Evolutionary conservation across 53 echinoderm and acorn worm species (phyloP).

Genomic region (Paracentrotus lividus): DNA sequence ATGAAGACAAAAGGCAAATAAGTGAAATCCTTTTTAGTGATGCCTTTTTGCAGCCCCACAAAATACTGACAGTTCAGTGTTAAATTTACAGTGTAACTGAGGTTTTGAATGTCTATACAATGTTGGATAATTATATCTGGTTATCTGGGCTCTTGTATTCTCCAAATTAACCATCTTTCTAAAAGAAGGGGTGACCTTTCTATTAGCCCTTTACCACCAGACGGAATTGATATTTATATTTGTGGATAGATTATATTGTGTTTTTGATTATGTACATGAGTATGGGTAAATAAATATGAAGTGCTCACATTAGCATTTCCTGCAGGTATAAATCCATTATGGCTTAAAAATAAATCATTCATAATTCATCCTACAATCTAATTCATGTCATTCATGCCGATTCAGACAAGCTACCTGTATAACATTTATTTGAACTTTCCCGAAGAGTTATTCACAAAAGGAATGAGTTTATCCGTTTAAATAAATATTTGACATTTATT

Average conservation of each 20-base stretch:
- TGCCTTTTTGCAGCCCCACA: too few species aligned
- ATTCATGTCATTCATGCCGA: not conserved
- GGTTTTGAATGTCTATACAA: too few species aligned
- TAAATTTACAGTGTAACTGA: too few species aligned
- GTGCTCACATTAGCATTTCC: not conserved
- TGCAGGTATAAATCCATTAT: slow-evolving; percentile 29
- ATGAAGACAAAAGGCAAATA: too few species aligned
- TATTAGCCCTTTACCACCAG: slow-evolving; percentile 7
- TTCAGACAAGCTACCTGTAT: not conserved
- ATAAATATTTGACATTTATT: not conserved
- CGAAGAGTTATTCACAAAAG: not conserved
- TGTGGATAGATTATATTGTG: not conserved
- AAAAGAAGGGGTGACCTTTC: slow-evolving; percentile 30
- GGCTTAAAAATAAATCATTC: too few species aligned
- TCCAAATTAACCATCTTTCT: not conserved
- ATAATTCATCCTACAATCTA: slow-evolving; percentile 24
- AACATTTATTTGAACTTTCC: not conserved
- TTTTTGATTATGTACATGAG: not conserved
- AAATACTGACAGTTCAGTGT: too few species aligned
- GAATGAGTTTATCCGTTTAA: not conserved
- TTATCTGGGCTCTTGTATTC: not conserved
- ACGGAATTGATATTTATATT: slow-evolving; percentile 19
- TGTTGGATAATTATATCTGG: too few species aligned
- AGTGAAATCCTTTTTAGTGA: too few species aligned
- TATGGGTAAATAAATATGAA: slow-evolving; percentile 1